Evolutionary conservation across 2,797 vertebrate genomes (phyloP).

Genomic region (Mus minutoides): DNA sequence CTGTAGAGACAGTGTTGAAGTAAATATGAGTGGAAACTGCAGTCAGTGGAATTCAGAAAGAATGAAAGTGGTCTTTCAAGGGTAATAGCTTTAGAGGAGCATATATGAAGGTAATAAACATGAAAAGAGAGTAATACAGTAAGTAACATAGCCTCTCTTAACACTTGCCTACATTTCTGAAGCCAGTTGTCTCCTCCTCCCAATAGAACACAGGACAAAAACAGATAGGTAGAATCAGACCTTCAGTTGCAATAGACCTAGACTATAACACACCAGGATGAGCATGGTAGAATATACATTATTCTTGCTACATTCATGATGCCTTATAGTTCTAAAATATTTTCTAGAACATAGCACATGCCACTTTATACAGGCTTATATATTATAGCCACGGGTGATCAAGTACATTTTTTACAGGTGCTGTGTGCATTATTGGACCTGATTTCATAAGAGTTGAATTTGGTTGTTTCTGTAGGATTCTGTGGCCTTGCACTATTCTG

Average conservation of each 20-base stretch:
- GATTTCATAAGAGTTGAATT: background rate
- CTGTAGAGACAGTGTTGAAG: background rate
- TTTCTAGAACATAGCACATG: background rate
- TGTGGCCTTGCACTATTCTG: background rate
- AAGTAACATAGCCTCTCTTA: background rate
- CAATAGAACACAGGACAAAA: background rate
- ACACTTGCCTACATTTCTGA: background rate
- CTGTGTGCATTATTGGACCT: background rate
- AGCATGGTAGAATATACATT: background rate
- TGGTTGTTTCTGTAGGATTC: background rate
- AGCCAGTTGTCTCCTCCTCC: background rate
- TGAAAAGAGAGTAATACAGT: background rate
- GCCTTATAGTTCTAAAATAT: background rate
- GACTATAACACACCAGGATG: background rate
- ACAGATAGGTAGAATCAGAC: background rate
- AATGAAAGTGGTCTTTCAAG: background rate
- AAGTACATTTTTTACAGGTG: background rate
- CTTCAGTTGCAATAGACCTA: background rate
- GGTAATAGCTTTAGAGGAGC: background rate
- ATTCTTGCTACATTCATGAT: conserved; percentile 2
- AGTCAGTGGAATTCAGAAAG: background rate
- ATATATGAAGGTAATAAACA: background rate
- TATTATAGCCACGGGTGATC: background rate
- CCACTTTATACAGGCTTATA: background rate
- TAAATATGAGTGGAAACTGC: background rate